Evolutionary conservation across 2,888 invertebrate genomes (phyloP), one percentile per base, ranked within the genome.

Genomic region (Eustalomyia histrio): DNA sequence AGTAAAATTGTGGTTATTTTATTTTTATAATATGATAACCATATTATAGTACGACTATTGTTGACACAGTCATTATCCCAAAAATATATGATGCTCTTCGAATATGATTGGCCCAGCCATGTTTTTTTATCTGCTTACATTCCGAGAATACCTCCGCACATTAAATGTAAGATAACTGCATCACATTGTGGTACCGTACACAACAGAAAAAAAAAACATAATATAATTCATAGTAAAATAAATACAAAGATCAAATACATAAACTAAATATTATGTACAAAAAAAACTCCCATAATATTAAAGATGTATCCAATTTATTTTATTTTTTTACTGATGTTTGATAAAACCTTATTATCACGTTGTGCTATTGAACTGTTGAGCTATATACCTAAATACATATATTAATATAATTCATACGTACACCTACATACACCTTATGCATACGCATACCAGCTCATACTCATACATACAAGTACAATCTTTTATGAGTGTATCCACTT

Each of bases 341-440:
- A n/a, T n/a, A 47, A n/a, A 47, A n/a, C n/a, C 14, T 39, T 14
- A 47, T 47, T 47, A 14, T 47, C 43, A 47, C n/a, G n/a, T 47
- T n/a, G 43, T 47, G 43, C n/a, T 47, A 47, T 47, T 47, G 43
- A 47, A 47, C 43, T 47, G 43, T 14, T 47, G 43, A 47, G n/a
- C 43, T 47, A n/a, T 7, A 47, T 47, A 47, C 43, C 43, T 47
- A 47, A 14, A 47, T 47, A 47, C 43, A 47, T 47, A 47, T 47
- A 47, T 47, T 47, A 47, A 16, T 47, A 47, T 47, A 1, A 47
- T 47, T n/a, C 1, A 4, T 3, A 47, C 6, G 2, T 12, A 39
- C 12, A 39, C 1, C 1, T 12, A 12, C 10, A 2, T 8, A 35
- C 39, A 29, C 29, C 29, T 29, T 29, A 29, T 29, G 29, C 29